phyloP scores from a whole-genome alignment of 2,888 invertebrate species.

The Drosophila lutescens region DNA sequence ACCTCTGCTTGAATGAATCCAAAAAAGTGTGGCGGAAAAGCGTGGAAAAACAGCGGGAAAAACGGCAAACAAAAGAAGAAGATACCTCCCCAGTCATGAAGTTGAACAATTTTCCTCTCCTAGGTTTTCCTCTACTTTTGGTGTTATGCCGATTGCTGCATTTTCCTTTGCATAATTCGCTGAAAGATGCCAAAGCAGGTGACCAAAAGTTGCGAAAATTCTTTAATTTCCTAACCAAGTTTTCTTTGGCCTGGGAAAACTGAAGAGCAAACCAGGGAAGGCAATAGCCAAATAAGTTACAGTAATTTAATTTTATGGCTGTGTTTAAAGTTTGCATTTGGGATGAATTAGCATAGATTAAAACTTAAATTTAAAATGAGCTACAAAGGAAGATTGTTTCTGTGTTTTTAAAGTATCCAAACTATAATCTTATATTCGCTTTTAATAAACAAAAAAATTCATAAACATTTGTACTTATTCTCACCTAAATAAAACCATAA shows the following conservation, averaged over 20 bases:
- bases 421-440: no score
- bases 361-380: neutral
- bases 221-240: slow-evolving; percentile 5
- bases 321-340: neutral
- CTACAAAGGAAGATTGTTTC: neutral
- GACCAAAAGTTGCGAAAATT: slow-evolving; percentile 43
- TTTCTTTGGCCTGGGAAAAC: neutral
- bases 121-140: slow-evolving; percentile 27
- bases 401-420: no score
- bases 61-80: slow-evolving; percentile 41
- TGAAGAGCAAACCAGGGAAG: neutral
- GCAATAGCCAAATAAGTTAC: neutral
- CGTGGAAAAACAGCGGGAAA: slow-evolving; percentile 52
- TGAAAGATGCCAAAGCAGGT: slow-evolving; percentile 23
- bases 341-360: no score
- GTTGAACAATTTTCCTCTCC: slow-evolving; percentile 20
- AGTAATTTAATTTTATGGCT: neutral
- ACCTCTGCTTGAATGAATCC: slow-evolving; percentile 54
- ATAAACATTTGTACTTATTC: neutral
- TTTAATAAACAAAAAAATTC: no score
- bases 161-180: slow-evolving; percentile 46
- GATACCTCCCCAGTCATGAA: slow-evolving; percentile 31
- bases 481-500: neutral
- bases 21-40: slow-evolving; percentile 59
- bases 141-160: slow-evolving; percentile 49